Percentiles rank a stretch among this genome's conserved stretches.
phyloP scores from a whole-genome alignment of 1,140 invertebrate genomes.

The Patella vulgata region DNA sequence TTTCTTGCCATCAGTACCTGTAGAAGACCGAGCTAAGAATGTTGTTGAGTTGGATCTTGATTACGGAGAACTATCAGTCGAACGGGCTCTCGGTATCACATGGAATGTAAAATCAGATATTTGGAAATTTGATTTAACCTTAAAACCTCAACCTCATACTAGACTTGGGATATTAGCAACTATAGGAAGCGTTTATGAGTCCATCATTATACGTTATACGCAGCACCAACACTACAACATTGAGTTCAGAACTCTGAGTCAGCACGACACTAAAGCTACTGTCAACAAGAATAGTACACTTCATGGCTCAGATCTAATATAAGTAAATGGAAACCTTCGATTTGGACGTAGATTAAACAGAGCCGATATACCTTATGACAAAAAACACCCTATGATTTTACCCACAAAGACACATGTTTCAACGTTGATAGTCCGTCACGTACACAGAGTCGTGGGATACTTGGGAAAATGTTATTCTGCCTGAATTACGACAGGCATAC shows the following conservation, averaged over 20 bases:
- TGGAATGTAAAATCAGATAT: conserved; percentile 12
- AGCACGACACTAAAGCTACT: not conserved
- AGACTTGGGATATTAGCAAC: not conserved
- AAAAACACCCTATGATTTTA: conserved; percentile 30
- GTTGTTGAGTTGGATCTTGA: conserved; percentile 2
- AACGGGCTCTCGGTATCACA: conserved; percentile 8
- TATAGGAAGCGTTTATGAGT: conserved; percentile 10
- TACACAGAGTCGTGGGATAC: conserved; percentile 12
- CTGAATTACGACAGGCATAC: conserved; percentile 2
- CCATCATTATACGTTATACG: conserved; percentile 2
- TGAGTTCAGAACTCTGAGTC: conserved; percentile 9
- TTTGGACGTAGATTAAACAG: conserved; percentile 22
- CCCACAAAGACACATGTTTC: conserved; percentile 12
- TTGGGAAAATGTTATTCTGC: conserved; percentile 7
- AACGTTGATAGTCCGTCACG: conserved; percentile 8
- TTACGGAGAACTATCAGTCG: not conserved
- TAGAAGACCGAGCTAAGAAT: not conserved
- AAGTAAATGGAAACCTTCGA: conserved; percentile 15
- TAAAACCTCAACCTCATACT: not conserved
- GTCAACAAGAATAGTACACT: conserved; percentile 16
- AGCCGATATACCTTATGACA: conserved; percentile 7
- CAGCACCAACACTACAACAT: conserved; percentile 4
- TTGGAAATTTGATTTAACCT: conserved; percentile 3
- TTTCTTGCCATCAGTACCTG: conserved; percentile 22
- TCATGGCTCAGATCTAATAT: conserved; percentile 17